Evolutionary conservation across 2,113 vertebrate species (phyloP).

Genomic region (Anarhynchus alexandrinus): DNA sequence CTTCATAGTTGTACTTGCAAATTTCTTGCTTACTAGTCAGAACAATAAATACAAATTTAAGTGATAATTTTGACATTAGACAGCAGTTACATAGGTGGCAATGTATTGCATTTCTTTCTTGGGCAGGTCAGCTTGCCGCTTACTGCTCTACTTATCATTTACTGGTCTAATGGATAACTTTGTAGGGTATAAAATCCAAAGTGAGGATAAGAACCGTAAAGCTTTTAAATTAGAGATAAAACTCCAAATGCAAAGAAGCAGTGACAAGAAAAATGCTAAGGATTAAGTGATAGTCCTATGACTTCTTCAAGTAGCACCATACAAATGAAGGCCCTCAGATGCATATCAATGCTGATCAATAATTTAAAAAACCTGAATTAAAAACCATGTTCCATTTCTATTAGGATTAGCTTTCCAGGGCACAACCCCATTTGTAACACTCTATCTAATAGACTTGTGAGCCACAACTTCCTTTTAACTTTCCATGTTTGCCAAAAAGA

Average conservation of each 20-base stretch:
- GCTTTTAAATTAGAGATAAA: conserved; percentile 2
- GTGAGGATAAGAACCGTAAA: background rate
- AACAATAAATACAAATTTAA: background rate
- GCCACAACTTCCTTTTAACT: background rate
- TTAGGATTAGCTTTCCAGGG: background rate
- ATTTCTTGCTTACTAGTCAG: background rate
- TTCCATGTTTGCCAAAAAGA: background rate
- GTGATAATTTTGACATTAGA: conserved; percentile 31
- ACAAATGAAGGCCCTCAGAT: background rate
- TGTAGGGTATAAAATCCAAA: background rate
- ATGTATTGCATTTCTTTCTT: conserved; percentile 50
- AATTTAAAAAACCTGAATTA: fast-evolving
- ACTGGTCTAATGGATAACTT: background rate
- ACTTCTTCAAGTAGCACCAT: background rate
- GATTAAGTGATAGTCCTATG: background rate
- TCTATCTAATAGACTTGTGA: background rate
- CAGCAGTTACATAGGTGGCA: conserved; percentile 55
- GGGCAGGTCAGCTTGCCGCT: conserved; percentile 67
- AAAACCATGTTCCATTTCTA: background rate
- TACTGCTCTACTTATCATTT: conserved; percentile 28
- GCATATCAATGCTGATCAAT: background rate
- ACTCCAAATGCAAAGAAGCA: background rate
- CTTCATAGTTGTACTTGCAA: background rate
- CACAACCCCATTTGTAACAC: background rate
- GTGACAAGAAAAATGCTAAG: background rate